A percentile compares a stretch with the other conserved stretches of the same genome.
Evolutionary conservation across 2,113 vertebrate genomes (phyloP).

Genomic region (Plecturocebus donacophilus): DNA sequence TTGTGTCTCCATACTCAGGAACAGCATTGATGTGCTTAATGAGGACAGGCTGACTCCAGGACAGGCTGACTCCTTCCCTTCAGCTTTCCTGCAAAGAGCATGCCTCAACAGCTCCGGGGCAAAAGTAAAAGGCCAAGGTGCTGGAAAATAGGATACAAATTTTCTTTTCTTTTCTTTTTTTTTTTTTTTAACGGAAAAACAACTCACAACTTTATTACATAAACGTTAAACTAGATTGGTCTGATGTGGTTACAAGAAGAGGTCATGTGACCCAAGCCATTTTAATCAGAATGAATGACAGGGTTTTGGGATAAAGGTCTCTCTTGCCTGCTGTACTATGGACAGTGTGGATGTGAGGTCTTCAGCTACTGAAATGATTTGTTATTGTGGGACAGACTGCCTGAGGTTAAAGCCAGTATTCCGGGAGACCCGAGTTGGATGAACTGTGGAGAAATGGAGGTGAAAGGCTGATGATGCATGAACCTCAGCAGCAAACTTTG

Average conservation of each 20-base stretch:
- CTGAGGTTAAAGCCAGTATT: background rate
- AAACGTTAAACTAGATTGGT: too few species aligned
- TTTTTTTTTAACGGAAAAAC: too few species aligned
- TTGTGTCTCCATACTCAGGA: background rate
- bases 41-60: background rate
- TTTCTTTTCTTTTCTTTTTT: background rate
- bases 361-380: too few species aligned
- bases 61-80: background rate
- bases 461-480: too few species aligned
- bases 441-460: background rate
- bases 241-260: too few species aligned
- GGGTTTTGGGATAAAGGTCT: background rate
- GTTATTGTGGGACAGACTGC: background rate
- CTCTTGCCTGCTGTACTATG: accelerated
- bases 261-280: background rate
- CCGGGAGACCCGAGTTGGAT: background rate
- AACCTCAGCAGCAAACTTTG: accelerated
- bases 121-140: background rate
- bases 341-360: background rate
- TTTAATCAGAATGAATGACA: background rate
- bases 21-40: background rate
- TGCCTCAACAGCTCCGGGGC: background rate
- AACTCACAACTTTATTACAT: too few species aligned
- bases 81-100: background rate
- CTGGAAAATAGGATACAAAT: background rate